Evolutionary conservation across 1,140 invertebrate species (phyloP).

Genomic region (Solenopsis fugax): DNA sequence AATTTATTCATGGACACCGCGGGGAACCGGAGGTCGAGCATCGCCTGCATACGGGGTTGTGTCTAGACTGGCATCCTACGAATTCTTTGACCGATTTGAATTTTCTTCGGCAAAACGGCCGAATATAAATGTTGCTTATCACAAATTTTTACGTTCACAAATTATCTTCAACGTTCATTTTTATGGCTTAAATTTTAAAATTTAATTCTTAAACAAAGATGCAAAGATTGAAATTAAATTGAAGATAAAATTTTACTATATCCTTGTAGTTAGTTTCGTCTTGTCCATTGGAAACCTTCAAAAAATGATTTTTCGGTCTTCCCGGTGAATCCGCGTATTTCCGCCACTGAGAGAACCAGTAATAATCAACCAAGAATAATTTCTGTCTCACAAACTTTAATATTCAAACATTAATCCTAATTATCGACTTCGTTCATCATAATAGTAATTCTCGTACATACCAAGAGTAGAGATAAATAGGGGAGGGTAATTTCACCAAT

Average conservation of each 20-base stretch:
- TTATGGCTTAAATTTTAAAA: not conserved
- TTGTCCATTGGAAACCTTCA: no score
- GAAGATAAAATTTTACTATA: not conserved
- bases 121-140: not conserved
- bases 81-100: conserved; percentile 2
- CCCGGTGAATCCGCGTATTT: no score
- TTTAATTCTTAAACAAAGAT: not conserved
- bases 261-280: no score
- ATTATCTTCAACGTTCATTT: not conserved
- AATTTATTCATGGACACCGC: conserved; percentile 83
- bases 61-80: not conserved
- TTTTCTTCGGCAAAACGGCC: not conserved
- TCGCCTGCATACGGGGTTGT: conserved; percentile 17
- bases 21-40: conserved; percentile 54
- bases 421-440: no score
- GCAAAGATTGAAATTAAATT: not conserved
- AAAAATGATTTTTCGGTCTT: no score
- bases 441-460: no score
- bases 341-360: no score
- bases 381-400: no score
- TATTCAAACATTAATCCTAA: no score
- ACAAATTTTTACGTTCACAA: not conserved
- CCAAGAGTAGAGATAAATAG: no score
- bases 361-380: no score
- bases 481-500: no score